Evolutionary conservation across 2,888 invertebrate species (phyloP).

Genomic region (Drosophila fulvimacula): DNA sequence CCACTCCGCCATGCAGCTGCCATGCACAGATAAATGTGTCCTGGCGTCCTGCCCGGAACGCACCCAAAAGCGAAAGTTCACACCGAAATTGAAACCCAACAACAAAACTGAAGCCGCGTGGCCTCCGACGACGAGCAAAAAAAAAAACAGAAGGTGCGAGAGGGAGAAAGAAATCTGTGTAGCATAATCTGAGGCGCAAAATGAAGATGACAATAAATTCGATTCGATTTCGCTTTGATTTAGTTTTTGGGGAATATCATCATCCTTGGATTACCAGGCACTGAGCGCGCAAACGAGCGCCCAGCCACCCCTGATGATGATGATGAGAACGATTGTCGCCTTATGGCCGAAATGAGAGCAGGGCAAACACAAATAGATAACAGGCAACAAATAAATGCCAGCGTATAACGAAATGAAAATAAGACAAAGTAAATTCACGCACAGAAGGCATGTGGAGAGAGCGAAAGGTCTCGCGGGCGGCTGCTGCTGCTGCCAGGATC

Average conservation of each 20-base stretch:
- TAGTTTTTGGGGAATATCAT: slow-evolving; percentile 77
- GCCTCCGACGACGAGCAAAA: background rate
- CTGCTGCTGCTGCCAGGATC: slow-evolving; percentile 35
- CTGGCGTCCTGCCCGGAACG: slow-evolving; percentile 39
- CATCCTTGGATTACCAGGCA: slow-evolving; percentile 72
- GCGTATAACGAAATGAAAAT: slow-evolving; percentile 75
- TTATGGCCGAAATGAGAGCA: slow-evolving; percentile 68
- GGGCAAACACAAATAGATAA: slow-evolving; percentile 76
- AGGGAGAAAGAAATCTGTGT: slow-evolving; percentile 50
- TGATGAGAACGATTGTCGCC: slow-evolving; percentile 75
- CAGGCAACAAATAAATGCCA: slow-evolving; percentile 77
- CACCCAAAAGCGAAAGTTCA: slow-evolving; percentile 72
- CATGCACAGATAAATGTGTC: slow-evolving; percentile 26
- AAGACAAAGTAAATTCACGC: slow-evolving; percentile 76
- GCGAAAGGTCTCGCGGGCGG: slow-evolving; percentile 38
- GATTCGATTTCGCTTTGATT: slow-evolving; percentile 81
- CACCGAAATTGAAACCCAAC: slow-evolving; percentile 79
- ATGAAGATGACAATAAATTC: slow-evolving; percentile 81
- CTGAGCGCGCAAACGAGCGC: slow-evolving; percentile 41
- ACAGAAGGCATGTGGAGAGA: slow-evolving; percentile 28
- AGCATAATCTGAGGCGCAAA: slow-evolving; percentile 76
- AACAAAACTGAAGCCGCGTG: slow-evolving; percentile 45
- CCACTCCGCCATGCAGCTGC: slow-evolving; percentile 3
- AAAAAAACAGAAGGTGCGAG: background rate
- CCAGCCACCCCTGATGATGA: slow-evolving; percentile 29